Evolutionary conservation across 1,140 invertebrate genomes (phyloP).

Genomic region (Drosophila athabasca): DNA sequence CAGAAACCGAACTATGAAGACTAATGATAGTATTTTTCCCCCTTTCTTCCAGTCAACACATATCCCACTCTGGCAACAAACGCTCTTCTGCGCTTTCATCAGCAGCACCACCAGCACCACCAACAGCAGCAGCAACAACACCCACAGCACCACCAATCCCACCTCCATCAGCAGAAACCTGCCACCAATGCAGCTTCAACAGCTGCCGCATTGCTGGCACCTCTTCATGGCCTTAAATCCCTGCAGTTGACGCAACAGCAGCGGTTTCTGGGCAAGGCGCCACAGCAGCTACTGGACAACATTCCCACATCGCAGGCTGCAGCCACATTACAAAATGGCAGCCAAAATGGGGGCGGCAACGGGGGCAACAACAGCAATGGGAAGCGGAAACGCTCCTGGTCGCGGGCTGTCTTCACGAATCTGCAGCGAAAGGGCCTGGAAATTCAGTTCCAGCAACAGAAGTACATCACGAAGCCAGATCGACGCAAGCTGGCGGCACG

Average conservation of each 20-base stretch:
- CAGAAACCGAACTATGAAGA: too few relatives aligned
- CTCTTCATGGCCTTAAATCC: slow-evolving; percentile 56
- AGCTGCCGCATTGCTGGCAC: slow-evolving; percentile 50
- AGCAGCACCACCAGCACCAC: slow-evolving; percentile 63
- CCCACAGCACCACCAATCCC: slow-evolving; percentile 48
- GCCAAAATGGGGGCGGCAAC: slow-evolving; percentile 13
- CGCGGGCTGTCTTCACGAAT: slow-evolving; percentile 97
- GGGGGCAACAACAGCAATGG: slow-evolving; percentile 64
- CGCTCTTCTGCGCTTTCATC: slow-evolving; percentile 71
- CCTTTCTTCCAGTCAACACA: slow-evolving; percentile 28
- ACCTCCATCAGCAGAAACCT: slow-evolving; percentile 34
- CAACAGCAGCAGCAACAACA: slow-evolving; percentile 42
- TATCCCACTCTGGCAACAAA: slow-evolving; percentile 69
- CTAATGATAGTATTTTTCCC: not conserved
- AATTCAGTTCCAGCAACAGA: slow-evolving; percentile 97
- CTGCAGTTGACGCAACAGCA: slow-evolving; percentile 65
- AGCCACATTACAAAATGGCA: slow-evolving; percentile 38
- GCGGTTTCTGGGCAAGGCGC: slow-evolving; percentile 56
- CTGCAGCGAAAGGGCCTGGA: slow-evolving; percentile 97
- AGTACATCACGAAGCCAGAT: slow-evolving; percentile 99
- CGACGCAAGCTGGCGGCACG: slow-evolving; percentile 97
- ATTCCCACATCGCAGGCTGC: slow-evolving; percentile 39
- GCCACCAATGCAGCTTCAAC: slow-evolving; percentile 36
- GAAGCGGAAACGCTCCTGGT: slow-evolving; percentile 95
- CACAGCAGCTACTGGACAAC: slow-evolving; percentile 52